These are phyloP conservation scores for Pseudomugil tenellus DNA, from an alignment of 2,797 vertebrate species.

Conservation along the genomic window DNA sequence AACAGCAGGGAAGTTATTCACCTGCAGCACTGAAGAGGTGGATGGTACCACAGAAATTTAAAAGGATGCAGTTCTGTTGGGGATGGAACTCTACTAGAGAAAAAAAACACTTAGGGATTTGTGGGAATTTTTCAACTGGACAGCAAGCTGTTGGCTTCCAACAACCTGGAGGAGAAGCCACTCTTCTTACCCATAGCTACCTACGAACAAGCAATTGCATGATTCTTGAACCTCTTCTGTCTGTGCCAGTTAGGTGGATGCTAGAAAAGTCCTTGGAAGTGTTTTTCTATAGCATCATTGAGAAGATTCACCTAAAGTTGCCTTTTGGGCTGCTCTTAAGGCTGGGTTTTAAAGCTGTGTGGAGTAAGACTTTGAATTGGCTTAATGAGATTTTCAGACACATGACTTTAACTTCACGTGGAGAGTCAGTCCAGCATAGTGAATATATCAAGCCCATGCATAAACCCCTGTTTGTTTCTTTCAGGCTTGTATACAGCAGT, in stretches of 20 bases:
- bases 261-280: constrained; percentile 16
- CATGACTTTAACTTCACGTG: constrained; percentile 73
- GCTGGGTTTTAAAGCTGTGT: constrained; percentile 62
- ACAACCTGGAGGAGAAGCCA: constrained; percentile 35
- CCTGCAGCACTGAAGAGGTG: constrained; percentile 23
- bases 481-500: constrained; percentile 6
- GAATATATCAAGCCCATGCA: constrained; percentile 4
- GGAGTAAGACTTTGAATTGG: constrained; percentile 79
- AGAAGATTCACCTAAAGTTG: constrained; percentile 61
- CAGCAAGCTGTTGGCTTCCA: constrained; percentile 53
- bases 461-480: neutral
- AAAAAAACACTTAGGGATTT: constrained; percentile 31
- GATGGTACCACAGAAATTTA: constrained; percentile 27
- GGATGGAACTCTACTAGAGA: constrained; percentile 10
- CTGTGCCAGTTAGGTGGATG: constrained; percentile 21
- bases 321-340: constrained; percentile 65
- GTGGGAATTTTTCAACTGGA: constrained; percentile 33
- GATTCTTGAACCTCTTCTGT: constrained; percentile 35
- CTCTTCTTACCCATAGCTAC: constrained; percentile 41
- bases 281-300: constrained; percentile 54
- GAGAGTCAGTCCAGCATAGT: constrained; percentile 30
- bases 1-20: constrained; percentile 39
- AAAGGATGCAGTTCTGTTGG: constrained; percentile 9
- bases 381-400: constrained; percentile 74
- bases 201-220: constrained; percentile 52